Percentiles rank a stretch among this genome's conserved stretches.
These are phyloP conservation scores for Acrocephalus kingi DNA, from an alignment of 2,113 vertebrate genomes.

Conservation along the genomic window DNA sequence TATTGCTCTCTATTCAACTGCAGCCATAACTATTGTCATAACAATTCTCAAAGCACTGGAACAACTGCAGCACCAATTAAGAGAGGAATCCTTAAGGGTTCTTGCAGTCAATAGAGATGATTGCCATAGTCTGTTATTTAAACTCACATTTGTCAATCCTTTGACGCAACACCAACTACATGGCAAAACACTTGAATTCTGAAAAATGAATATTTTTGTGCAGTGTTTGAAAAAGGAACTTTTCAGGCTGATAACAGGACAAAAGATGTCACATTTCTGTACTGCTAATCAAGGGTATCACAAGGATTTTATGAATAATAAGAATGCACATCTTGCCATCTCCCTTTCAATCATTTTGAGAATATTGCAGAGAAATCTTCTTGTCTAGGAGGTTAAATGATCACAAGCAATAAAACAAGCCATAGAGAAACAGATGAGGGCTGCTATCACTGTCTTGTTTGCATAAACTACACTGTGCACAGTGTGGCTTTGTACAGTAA, in stretches of 20 bases:
- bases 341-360: neutral
- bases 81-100: neutral
- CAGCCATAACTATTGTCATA: neutral
- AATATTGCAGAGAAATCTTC: neutral
- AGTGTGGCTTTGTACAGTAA: neutral
- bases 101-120: neutral
- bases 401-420: neutral
- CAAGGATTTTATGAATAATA: neutral
- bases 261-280: neutral
- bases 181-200: neutral
- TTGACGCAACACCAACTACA: neutral
- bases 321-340: neutral
- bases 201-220: neutral
- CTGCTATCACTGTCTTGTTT: neutral
- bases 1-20: neutral
- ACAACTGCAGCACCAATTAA: neutral
- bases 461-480: neutral
- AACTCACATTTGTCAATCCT: neutral
- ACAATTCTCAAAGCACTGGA: neutral
- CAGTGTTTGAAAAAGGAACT: neutral
- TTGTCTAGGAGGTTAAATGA: neutral
- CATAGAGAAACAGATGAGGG: neutral
- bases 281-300: neutral
- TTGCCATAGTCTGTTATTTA: neutral
- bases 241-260: neutral